These are phyloP conservation scores for Pteropus alecto DNA, from an alignment of 2,113 vertebrate genomes.

Conservation along the genomic window DNA sequence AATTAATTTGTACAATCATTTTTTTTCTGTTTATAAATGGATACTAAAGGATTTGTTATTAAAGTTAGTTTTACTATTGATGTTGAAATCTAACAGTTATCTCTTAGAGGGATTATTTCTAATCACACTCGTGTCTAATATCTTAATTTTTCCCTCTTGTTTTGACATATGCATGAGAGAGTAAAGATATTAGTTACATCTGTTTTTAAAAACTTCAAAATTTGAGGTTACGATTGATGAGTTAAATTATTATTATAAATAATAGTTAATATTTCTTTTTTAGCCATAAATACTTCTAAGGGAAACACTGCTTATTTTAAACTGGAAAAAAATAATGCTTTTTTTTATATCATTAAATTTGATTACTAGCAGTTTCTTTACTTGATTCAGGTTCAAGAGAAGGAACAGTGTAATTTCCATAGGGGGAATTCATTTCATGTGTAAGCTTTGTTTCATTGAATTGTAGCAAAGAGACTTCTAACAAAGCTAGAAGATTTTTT, in stretches of 20 bases:
- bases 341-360: neutral
- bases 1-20: neutral
- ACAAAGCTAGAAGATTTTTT: neutral
- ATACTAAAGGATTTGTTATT: neutral
- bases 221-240: neutral
- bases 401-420: neutral
- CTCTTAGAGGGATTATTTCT: neutral
- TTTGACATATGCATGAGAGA: neutral
- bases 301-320: neutral
- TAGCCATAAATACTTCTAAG: neutral
- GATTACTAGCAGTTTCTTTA: neutral
- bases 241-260: neutral
- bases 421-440: neutral
- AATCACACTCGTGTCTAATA: neutral
- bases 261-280: neutral
- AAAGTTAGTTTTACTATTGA: neutral
- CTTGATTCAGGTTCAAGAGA: neutral
- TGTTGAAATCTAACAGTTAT: neutral
- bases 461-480: neutral
- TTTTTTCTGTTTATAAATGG: neutral
- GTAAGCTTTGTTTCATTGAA: neutral
- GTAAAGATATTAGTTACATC: neutral
- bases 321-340: neutral
- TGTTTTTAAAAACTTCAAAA: slow-evolving; percentile 10
- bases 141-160: neutral